phyloP scores from a whole-genome alignment of 2,113 vertebrate species.

The Datnioides undecimradiatus region DNA sequence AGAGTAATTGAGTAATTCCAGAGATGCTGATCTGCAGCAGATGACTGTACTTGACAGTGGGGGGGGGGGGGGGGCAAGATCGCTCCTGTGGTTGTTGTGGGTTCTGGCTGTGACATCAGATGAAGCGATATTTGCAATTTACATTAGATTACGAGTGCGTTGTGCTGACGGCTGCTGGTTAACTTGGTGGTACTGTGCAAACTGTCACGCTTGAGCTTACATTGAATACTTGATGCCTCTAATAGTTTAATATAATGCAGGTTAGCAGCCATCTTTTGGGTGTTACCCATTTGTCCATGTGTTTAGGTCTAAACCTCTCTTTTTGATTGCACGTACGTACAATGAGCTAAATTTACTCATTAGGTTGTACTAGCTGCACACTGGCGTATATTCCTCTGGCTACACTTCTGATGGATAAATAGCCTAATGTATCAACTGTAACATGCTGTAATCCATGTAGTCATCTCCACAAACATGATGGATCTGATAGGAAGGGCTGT shows the following conservation, averaged over 20 bases:
- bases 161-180: neutral
- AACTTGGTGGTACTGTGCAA: neutral
- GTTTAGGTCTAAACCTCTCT: too few relatives aligned
- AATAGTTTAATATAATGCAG: neutral
- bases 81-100: neutral
- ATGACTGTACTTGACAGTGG: slow-evolving; percentile 6
- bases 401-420: slow-evolving; percentile 34
- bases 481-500: slow-evolving; percentile 48
- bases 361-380: neutral
- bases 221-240: neutral
- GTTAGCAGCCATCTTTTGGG: neutral
- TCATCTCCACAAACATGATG: slow-evolving; percentile 55
- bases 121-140: too few relatives aligned
- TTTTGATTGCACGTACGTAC: too few relatives aligned
- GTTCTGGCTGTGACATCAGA: neutral
- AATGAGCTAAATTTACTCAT: neutral
- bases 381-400: neutral
- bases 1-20: slow-evolving; percentile 54
- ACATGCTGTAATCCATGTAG: slow-evolving; percentile 51
- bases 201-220: neutral
- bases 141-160: too few relatives aligned
- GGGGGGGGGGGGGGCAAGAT: too few relatives aligned
- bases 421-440: slow-evolving; percentile 17
- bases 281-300: neutral
- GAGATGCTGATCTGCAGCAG: slow-evolving; percentile 31